Evolutionary conservation across 1,140 invertebrate genomes (phyloP), one percentile per base, ranked within the genome.

Genomic region (Bombus polaris): DNA sequence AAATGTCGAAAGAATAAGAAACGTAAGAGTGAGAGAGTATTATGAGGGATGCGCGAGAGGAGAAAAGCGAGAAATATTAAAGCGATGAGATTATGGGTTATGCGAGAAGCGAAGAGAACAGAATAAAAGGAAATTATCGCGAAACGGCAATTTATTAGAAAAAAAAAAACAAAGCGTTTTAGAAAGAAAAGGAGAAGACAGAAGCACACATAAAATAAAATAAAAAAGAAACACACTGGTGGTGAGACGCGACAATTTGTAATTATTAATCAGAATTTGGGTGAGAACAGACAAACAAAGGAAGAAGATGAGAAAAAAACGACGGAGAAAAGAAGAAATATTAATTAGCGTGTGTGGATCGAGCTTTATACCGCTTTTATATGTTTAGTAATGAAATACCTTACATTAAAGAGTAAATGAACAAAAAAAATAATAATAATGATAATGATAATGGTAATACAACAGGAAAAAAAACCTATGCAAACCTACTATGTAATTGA

Each of bases 321-420:
- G 68, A 70, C 35, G 44, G 32, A 62, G 28, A 62, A 57, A 25
- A 22, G 12, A 47, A 28, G 25, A 35, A 77, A 89, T 75, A 85
- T n/a, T 82, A 90, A 92, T 93, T 90, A 92, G 93, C 93, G 93
- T 95, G 93, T 94, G 92, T 94, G 92, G 93, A 94, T 94, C 94
- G 94, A 95, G 94, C 94, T 95, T 95, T 94, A 93, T 95, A 95
- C 93, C 93, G 94, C 94, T 95, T 95, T 95, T 94, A 92, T 94
- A 95, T 94, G 93, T 95, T 95, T 94, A 94, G 93, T 93, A 94
- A 91, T 88, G 83, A 90, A 92, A 94, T 94, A 94, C 94, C 93
- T 85, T 92, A 94, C 92, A 93, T 92, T 95, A 93, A 92, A 94
- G 89, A 94, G 93, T 90, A 88, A 90, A 90, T 86, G 65, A 90